These are phyloP conservation scores for Napeogenes inachia DNA, from an alignment of 2,888 invertebrate genomes.

Conservation along the genomic window DNA sequence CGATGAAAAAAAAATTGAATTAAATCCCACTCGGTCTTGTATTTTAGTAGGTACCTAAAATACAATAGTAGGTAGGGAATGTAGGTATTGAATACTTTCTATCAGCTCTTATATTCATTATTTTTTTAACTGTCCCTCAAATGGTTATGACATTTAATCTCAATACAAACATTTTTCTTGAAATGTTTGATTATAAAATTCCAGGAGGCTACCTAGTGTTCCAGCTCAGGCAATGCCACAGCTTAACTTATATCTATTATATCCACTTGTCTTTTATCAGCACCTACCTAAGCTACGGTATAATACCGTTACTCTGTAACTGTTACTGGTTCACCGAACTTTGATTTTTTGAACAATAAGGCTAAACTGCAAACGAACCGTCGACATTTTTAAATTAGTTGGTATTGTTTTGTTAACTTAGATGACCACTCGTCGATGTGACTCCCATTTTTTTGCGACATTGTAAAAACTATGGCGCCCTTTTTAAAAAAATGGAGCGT, in stretches of 20 bases:
- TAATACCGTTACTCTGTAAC: constrained; percentile 39
- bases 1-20: not conserved
- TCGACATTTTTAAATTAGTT: constrained; percentile 44
- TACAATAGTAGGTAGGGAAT: no score
- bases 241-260: not conserved
- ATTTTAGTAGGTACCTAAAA: not conserved
- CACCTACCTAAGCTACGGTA: constrained; percentile 1
- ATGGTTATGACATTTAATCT: not conserved
- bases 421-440: constrained; percentile 52
- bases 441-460: constrained; percentile 57
- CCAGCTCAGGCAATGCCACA: not conserved
- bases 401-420: constrained; percentile 63
- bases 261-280: constrained; percentile 27
- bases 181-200: not conserved
- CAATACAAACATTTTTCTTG: not conserved
- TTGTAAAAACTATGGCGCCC: constrained; percentile 74
- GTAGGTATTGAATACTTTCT: not conserved
- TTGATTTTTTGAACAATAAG: constrained; percentile 35
- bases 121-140: not conserved
- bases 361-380: constrained; percentile 36
- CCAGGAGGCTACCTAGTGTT: not conserved
- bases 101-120: not conserved
- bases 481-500: constrained; percentile 50
- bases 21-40: not conserved
- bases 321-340: constrained; percentile 41